A percentile compares a stretch with the other conserved stretches of the same genome.
phyloP scores from a whole-genome alignment of 2,113 vertebrate species.

The Salminus brasiliensis region DNA sequence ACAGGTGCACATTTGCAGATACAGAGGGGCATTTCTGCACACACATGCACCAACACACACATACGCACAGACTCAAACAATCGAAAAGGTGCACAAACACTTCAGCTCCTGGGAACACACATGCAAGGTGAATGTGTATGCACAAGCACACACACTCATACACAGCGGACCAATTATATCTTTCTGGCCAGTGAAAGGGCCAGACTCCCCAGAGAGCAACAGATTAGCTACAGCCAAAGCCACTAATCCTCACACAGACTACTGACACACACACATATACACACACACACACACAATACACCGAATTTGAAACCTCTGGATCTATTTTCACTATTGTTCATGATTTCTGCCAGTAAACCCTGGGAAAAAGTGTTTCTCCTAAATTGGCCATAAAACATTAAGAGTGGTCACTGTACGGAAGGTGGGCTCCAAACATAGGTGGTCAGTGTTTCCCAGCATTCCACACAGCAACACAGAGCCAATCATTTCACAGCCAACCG shows the following conservation, averaged over 20 bases:
- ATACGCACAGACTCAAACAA: constrained; percentile 5
- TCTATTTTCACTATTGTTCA: constrained; percentile 9
- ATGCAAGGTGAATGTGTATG: not conserved
- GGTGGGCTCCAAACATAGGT: not conserved
- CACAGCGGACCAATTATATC: constrained; percentile 13
- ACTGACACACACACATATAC: constrained; percentile 47
- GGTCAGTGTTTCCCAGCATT: constrained; percentile 19
- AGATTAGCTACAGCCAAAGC: constrained; percentile 69
- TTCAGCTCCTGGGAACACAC: too few species aligned
- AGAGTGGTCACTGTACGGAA: not conserved
- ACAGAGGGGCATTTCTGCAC: constrained; percentile 6
- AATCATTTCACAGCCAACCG: constrained; percentile 63
- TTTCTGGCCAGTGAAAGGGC: constrained; percentile 52
- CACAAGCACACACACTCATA: constrained; percentile 25
- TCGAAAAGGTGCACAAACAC: constrained; percentile 37
- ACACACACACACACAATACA: constrained; percentile 22
- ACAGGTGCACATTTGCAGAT: not conserved
- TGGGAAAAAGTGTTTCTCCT: not conserved
- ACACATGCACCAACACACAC: not conserved
- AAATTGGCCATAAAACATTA: constrained; percentile 33
- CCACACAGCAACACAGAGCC: constrained; percentile 63
- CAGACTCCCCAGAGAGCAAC: constrained; percentile 67
- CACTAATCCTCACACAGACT: constrained; percentile 66
- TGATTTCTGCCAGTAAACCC: constrained; percentile 2
- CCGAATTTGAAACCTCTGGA: not conserved